Base-by-base conservation (phyloP, 2,888 invertebrate genomes). In the Ormyrus pomaceus region DNA sequence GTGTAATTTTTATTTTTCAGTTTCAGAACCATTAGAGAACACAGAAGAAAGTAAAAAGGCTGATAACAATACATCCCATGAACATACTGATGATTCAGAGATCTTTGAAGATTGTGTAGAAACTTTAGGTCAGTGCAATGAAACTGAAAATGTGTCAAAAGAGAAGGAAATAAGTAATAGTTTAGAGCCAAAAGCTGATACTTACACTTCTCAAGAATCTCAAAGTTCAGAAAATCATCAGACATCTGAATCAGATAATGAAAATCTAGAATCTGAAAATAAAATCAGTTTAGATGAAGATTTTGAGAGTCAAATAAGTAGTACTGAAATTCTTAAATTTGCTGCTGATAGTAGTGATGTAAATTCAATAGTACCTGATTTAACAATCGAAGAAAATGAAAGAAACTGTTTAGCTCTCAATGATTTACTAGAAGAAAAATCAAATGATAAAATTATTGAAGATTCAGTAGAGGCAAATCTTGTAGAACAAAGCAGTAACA, bases 201-300 rank as follows among this genome's bases (percentile, higher is more conserved):
- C 87, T 64, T 88, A 88, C 64, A 85, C 82, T 61, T 88, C 87
- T 5, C 88, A 88, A n/a, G 88, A 89, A 81, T 89, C 88, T 51
- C 86, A 88, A 80, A 51, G 81, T 73, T 59, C 56, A 62, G 62
- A 80, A 70, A 77, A 13, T 66, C 8, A 68, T 68, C 34, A 11
- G 10, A 7, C 10, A 34, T 19, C 61, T 62, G 45, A 65, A 45
- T 5, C 56, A 72, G 62, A 79, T 51, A 73, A 13, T 55, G 71
- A 75, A 34, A 46, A 75, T 56, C 2, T 53, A 34, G 61, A 70
- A 50, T 58, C 13, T 48, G 7, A 34, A 58, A 48, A 61, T 55
- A 45, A 34, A 46, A 59, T 13, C 34, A 34, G 34, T 34, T 34
- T 34, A 34, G 34, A 34, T 56, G 46, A 66, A 34, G 34, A 34